Evolutionary conservation across 2,797 vertebrate species (phyloP), one percentile per base, ranked within the genome.

Genomic region (Okamejei kenojei): DNA sequence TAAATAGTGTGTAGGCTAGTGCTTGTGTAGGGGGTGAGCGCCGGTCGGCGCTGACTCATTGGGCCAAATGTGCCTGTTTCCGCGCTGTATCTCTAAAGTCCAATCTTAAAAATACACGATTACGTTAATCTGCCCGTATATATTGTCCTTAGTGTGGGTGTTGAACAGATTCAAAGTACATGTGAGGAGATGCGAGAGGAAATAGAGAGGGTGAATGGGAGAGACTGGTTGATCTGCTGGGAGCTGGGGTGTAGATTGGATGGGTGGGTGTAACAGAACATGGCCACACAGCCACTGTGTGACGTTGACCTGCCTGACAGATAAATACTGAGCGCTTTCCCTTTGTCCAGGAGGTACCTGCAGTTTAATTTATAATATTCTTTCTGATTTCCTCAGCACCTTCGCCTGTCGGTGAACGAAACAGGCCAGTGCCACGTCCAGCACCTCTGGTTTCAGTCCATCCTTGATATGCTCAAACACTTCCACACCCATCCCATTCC

Each of bases 391-490:
- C 95, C 94, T 63, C 96, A 99, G 99, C 99, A 99, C 94, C 96
- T 99, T 93, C 98, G 99, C 58, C 96, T 99, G 95, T 99, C 99
- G 0, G 96, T 99, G 95, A 99, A 99, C 0, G 98, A 98, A 94
- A 98, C 96, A 0, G 98, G 99, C 11, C 98, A 99, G 95, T 99
- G 99, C 95, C 98, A 99, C 2, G 98, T 99, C 32, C 99, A 99
- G 94, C 99, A 99, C 95, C 97, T 99, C 95, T 99, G 99, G 98
- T 99, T 99, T 95, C 98, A 98, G 97, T 98, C 98, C 0, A 97
- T 99, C 94, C 97, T 98, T 0, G 98, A 99, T 95, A 99, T 99
- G 99, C 95, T 99, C 93, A 96, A 97, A 61, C 99, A 99, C 95
- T 99, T 99, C 96, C 98, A 99, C 94, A 96, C 97, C 0, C 98